Base-by-base conservation (phyloP, 2,888 invertebrate genomes). In the Punctoribates punctum region DNA sequence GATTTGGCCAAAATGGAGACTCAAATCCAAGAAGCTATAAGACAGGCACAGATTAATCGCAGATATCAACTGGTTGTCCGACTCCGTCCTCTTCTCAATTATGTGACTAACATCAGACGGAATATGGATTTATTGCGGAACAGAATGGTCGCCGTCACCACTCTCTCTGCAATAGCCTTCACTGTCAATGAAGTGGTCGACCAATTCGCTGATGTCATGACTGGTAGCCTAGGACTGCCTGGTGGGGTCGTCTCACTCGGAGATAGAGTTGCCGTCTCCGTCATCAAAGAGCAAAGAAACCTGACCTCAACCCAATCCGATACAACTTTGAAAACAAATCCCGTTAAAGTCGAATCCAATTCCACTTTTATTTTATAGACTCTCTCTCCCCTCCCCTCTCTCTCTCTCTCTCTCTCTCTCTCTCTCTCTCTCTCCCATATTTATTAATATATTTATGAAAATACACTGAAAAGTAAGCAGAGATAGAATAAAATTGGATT, bases 1-100 rank as follows among this genome's bases (percentile, higher is more conserved):
- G 74, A 74, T 72, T 70, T 77, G 67, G 73, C 65, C 1, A 70
- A 67, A 34, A 60, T 77, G 51, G 74, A 77, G 27, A 74, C 34
- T 25, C 67, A 74, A 6, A 73, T 77, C 9, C 29, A 67, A 27
- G 65, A 65, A 6, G 77, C 77, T 11, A 77, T 77, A 8, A 51
- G 17, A 23, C 74, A 77, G 27, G 67, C 73, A 15, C 65, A 60
- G 6, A 23, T 42, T 6, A 77, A 70, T 29, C 67, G 77, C 27
- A 74, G 54, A 25, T 77, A 74, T 25, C 42, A 15, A 54, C 34
- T 74, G 65, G 74, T 74, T 9, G 65, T 42, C 62, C 65, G 74
- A 62, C 62, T 74, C 17, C 20, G 74, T 23, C 74, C 74, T 17
- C 65, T 74, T 15, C 65, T 62, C 20, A 62, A 42, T 17, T 74